phyloP scores from a whole-genome alignment of 2,888 invertebrate species.

The Galeopsomyia nigrocyanea region DNA sequence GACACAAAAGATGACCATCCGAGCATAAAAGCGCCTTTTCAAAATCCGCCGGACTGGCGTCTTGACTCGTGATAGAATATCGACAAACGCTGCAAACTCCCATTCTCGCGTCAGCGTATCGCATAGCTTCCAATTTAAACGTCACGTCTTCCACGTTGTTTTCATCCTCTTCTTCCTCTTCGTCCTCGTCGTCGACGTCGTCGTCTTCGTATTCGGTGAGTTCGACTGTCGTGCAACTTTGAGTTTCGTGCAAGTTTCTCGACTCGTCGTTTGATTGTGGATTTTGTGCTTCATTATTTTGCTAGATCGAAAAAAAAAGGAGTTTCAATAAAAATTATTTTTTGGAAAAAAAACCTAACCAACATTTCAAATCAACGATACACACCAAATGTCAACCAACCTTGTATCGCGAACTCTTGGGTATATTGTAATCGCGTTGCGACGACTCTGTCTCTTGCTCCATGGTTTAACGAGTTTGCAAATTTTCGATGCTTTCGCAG shows the following conservation, averaged over 20 bases:
- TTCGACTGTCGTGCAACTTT: slow-evolving; percentile 15
- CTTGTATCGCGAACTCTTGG: slow-evolving; percentile 19
- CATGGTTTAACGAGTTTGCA: slow-evolving; percentile 7
- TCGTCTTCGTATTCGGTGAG: slow-evolving; percentile 17
- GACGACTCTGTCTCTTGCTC: neutral
- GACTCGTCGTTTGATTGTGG: neutral
- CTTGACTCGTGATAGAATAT: slow-evolving; percentile 44
- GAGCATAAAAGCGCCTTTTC: slow-evolving; percentile 54
- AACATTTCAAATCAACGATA: too few relatives aligned
- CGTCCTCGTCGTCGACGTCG: slow-evolving; percentile 41
- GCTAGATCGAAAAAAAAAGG: too few relatives aligned
- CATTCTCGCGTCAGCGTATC: slow-evolving; percentile 53
- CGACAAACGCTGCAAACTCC: slow-evolving; percentile 55
- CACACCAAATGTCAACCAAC: slow-evolving; percentile 6
- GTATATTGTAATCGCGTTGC: slow-evolving; percentile 1
- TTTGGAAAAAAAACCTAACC: too few relatives aligned
- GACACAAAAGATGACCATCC: slow-evolving; percentile 59
- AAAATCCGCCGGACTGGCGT: slow-evolving; percentile 36
- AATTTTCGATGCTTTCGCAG: neutral
- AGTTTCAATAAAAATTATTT: too few relatives aligned
- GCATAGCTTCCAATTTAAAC: slow-evolving; percentile 39
- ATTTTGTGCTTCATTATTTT: neutral
- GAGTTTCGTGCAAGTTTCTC: slow-evolving; percentile 11
- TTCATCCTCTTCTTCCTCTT: slow-evolving; percentile 51
- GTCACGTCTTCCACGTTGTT: slow-evolving; percentile 42